Evolutionary conservation across 2,113 vertebrate species (phyloP).

Genomic region (Microcebus ravelobensis): DNA sequence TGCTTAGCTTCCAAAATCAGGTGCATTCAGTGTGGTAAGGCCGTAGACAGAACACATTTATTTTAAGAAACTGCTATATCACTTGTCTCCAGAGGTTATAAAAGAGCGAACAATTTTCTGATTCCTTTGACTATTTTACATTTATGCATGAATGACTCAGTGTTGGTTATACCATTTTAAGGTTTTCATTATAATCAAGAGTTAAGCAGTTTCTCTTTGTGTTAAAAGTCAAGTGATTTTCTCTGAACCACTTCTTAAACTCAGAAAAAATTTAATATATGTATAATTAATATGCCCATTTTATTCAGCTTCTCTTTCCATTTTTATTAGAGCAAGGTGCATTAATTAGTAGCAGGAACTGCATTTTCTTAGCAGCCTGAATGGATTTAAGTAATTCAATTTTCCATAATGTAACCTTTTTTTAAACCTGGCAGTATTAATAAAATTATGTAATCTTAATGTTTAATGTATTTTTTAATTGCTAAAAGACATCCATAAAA

Average conservation of each 20-base stretch:
- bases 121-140: not conserved
- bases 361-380: not conserved
- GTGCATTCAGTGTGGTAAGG: too few species aligned
- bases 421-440: not conserved
- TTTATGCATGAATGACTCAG: not conserved
- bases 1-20: too few species aligned
- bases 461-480: not conserved
- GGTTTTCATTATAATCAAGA: not conserved
- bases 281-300: not conserved
- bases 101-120: not conserved
- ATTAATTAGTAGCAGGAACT: not conserved
- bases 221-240: not conserved
- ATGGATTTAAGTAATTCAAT: not conserved
- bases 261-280: not conserved
- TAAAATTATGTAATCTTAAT: not conserved
- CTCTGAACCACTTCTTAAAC: not conserved
- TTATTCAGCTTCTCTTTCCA: not conserved
- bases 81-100: not conserved
- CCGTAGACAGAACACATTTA: not conserved
- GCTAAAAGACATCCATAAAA: conserved; percentile 18
- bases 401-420: not conserved
- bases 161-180: not conserved
- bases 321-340: not conserved
- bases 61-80: conserved; percentile 3
- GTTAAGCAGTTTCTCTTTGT: not conserved